Percentiles rank a stretch among this genome's conserved stretches.
Conservation (phyloP, 2,888 invertebrate genomes). For the Melieria picta region DNA sequence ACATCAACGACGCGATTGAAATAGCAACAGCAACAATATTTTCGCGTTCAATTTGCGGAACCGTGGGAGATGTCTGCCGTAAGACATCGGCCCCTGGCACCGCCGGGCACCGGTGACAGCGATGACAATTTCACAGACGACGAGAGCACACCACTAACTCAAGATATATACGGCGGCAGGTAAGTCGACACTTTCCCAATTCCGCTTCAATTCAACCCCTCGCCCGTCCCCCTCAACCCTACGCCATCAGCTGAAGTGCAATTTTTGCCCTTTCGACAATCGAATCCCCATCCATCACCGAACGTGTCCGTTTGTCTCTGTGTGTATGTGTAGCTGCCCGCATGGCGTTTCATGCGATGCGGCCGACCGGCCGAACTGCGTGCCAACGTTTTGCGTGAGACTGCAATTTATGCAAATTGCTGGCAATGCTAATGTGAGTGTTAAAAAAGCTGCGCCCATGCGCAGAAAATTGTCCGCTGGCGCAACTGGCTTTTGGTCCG, state of each 20-base stretch:
- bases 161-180: slow-evolving; percentile 93
- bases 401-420: slow-evolving; percentile 47
- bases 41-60: slow-evolving; percentile 12
- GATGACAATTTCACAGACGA: slow-evolving; percentile 86
- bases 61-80: slow-evolving; percentile 70
- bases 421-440: slow-evolving; percentile 9
- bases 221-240: no score
- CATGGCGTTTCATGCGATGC: background rate
- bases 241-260: background rate
- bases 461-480: no score
- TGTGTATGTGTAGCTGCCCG: background rate
- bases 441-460: no score
- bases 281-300: no score
- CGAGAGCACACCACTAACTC: slow-evolving; percentile 86
- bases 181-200: slow-evolving; percentile 65
- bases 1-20: background rate
- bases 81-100: slow-evolving; percentile 71
- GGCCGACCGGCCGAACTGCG: no score
- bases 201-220: background rate
- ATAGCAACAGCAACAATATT: slow-evolving; percentile 17
- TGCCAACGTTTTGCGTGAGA: slow-evolving; percentile 13
- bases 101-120: slow-evolving; percentile 70
- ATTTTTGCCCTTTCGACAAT: background rate
- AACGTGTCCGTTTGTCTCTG: background rate
- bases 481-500: no score